phyloP scores from a whole-genome alignment of 1,140 invertebrate genomes.

The Daktulosphaira vitifoliae region DNA sequence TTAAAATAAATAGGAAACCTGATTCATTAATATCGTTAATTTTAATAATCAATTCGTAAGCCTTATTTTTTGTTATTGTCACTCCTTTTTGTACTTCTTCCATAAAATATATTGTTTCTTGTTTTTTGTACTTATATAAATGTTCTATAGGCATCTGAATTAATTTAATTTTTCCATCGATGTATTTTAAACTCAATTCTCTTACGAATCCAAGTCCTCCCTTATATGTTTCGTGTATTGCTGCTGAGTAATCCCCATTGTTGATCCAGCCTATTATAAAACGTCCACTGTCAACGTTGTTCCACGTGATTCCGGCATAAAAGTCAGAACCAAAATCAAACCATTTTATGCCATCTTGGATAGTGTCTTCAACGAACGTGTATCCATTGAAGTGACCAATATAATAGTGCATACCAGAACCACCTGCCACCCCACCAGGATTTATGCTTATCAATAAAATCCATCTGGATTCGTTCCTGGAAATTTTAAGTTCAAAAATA shows the following conservation, averaged over 20 bases:
- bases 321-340: not conserved
- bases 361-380: not conserved
- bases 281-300: not conserved
- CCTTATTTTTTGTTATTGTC: too few species aligned
- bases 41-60: too few species aligned
- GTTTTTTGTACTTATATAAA: too few species aligned
- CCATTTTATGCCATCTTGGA: not conserved
- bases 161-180: too few species aligned
- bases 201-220: too few species aligned
- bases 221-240: too few species aligned
- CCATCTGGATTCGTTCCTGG: not conserved
- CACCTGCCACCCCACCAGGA: not conserved
- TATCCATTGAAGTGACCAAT: not conserved
- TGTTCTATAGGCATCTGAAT: too few species aligned
- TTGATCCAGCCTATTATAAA: not conserved
- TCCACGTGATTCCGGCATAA: not conserved
- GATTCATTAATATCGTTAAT: too few species aligned
- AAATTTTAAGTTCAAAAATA: not conserved
- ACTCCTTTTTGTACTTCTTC: too few species aligned
- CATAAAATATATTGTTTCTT: too few species aligned
- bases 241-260: not conserved
- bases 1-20: too few species aligned
- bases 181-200: too few species aligned
- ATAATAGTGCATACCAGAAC: not conserved
- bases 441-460: not conserved